Percentiles rank a stretch among this genome's conserved stretches.
These are phyloP conservation scores for Diaprepes abbreviatus DNA, from an alignment of 2,888 invertebrate genomes.

Conservation along the genomic window DNA sequence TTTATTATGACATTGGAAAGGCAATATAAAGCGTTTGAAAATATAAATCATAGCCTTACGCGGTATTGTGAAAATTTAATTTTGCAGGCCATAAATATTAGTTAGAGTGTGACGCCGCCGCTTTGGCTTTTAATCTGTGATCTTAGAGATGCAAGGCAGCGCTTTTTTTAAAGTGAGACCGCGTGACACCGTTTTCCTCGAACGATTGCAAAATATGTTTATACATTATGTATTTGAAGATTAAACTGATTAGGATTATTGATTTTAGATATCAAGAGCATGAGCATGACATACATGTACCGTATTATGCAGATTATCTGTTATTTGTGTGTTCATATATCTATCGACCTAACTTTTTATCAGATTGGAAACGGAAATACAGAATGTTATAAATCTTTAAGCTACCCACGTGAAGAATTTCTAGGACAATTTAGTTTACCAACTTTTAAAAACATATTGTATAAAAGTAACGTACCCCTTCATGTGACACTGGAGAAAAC, in stretches of 20 bases:
- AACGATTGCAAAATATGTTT: slow-evolving; percentile 20
- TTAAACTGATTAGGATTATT: slow-evolving; percentile 17
- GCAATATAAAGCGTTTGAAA: slow-evolving; percentile 40
- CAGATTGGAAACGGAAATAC: neutral
- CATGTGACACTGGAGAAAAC: too few relatives aligned
- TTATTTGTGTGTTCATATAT: slow-evolving; percentile 17
- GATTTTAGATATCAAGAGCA: slow-evolving; percentile 26
- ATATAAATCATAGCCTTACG: slow-evolving; percentile 47
- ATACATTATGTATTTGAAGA: neutral
- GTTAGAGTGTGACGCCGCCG: slow-evolving; percentile 38
- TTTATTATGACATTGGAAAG: slow-evolving; percentile 32
- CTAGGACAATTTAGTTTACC: too few relatives aligned
- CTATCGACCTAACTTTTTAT: slow-evolving; percentile 3
- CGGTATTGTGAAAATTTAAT: slow-evolving; percentile 53
- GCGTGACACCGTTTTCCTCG: slow-evolving; percentile 21
- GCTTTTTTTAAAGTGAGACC: slow-evolving; percentile 22
- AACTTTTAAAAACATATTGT: too few relatives aligned
- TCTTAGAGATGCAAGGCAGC: slow-evolving; percentile 33
- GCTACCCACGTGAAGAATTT: too few relatives aligned
- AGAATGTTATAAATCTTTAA: too few relatives aligned
- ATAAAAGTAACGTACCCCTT: too few relatives aligned
- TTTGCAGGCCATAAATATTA: slow-evolving; percentile 53
- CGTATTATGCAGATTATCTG: slow-evolving; percentile 22
- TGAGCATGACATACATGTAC: slow-evolving; percentile 9
- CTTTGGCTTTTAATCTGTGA: slow-evolving; percentile 45